A percentile compares a stretch with the other conserved stretches of the same genome.
These are phyloP conservation scores for Leptestheria dahalacensis DNA, from an alignment of 1,140 invertebrate genomes.

Conservation along the genomic window DNA sequence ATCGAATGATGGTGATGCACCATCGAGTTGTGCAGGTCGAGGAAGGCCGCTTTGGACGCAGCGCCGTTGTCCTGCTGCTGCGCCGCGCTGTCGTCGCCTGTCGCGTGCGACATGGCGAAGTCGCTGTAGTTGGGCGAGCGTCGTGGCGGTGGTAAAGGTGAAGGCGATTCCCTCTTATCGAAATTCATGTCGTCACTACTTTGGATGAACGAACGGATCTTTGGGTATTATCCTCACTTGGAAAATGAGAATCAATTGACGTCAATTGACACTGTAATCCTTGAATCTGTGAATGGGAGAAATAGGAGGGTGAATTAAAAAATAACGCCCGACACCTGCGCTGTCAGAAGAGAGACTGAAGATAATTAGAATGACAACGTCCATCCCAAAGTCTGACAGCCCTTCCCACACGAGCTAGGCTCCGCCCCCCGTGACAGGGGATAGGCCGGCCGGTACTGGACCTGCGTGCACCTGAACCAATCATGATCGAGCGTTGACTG, in stretches of 20 bases:
- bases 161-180: background rate
- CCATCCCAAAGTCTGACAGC: too few relatives aligned
- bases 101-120: constrained; percentile 31
- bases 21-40: constrained; percentile 64
- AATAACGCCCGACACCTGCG: too few relatives aligned
- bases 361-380: background rate
- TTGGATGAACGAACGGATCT: too few relatives aligned
- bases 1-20: background rate
- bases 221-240: too few relatives aligned
- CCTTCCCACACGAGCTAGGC: too few relatives aligned
- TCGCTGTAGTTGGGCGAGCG: constrained; percentile 23
- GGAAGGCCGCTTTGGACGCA: constrained; percentile 51
- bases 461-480: too few relatives aligned
- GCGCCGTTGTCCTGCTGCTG: background rate
- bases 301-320: too few relatives aligned
- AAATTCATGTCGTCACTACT: too few relatives aligned
- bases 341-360: background rate
- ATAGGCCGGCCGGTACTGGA: too few relatives aligned
- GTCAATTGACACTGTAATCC: background rate
- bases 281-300: too few relatives aligned
- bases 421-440: too few relatives aligned
- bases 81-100: background rate
- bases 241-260: background rate
- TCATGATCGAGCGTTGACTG: too few relatives aligned
- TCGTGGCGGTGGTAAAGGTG: background rate